Conservation (phyloP, 2,113 vertebrate genomes). For the Formicarius rufipectus region DNA sequence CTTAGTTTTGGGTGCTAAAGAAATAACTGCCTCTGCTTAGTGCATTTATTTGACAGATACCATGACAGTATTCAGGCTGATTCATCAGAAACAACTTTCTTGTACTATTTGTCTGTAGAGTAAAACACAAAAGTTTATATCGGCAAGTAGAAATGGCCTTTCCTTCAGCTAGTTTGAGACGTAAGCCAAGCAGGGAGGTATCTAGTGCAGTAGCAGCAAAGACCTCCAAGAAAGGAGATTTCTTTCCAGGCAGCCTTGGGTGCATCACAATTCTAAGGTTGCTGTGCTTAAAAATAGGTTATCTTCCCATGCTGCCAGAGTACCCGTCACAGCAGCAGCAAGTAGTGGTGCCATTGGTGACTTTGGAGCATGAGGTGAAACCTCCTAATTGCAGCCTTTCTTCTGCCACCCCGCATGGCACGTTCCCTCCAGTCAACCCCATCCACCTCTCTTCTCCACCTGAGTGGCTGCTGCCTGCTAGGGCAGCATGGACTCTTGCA, state of each 20-base stretch:
- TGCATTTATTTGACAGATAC: not conserved
- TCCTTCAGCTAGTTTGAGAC: not conserved
- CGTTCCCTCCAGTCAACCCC: not conserved
- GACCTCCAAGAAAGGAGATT: not conserved
- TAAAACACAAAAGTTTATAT: not conserved
- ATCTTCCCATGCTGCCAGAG: not conserved
- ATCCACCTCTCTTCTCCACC: not conserved
- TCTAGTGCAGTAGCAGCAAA: not conserved
- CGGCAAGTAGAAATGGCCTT: not conserved
- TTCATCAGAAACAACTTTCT: not conserved
- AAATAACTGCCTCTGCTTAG: not conserved
- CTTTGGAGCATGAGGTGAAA: not conserved
- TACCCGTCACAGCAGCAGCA: not conserved
- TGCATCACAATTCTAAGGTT: not conserved
- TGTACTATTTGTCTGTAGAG: not conserved
- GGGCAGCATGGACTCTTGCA: not conserved
- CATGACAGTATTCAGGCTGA: not conserved
- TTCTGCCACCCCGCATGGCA: not conserved
- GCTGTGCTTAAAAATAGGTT: not conserved
- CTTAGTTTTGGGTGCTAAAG: not conserved
- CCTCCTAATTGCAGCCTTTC: not conserved
- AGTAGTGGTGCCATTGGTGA: accelerated
- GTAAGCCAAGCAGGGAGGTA: not conserved
- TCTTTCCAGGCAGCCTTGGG: not conserved
- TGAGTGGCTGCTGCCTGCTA: not conserved